Evolutionary conservation across 1,140 invertebrate genomes (phyloP), one percentile per base, ranked within the genome.

Genomic region (Frieseomelitta varia): DNA sequence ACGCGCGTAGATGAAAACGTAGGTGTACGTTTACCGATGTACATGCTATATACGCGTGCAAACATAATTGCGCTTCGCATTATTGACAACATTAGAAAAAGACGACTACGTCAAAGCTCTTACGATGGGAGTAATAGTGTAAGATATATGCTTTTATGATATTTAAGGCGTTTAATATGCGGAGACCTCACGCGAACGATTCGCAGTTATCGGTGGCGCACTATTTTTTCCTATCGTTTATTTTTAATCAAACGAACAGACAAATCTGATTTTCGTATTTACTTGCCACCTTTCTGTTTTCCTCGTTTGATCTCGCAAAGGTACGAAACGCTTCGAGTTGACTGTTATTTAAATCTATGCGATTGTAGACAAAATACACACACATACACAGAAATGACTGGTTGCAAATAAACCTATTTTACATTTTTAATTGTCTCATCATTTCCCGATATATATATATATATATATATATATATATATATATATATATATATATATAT

Each of bases 361-460:
- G 88, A 92, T 88, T 93, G 92, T 93, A 93, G 91, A 89, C 68
- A 83, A 90, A 78, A 90, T 81, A 92, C 85, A 91, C 85, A 89
- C 84, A 89, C 84, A n/a, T 10, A 71, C 24, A 71, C 67, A 21
- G 21, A 76, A n/a, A 67, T 17, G 89, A 92, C 91, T 91, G 91
- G 91, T 91, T 90, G 89, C 88, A 92, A 93, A 93, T 92, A 93
- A 93, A 93, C 91, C 91, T 92, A 93, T 93, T 93, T 93, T 93
- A 92, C 92, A 93, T 93, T 93, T 93, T 91, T 91, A 93, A 87
- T 88, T 61, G 88, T 86, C 76, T 85, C 65, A 17, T 90, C 74
- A 87, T 85, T 90, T 82, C 39, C 81, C n/a, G 55, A 17, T 2
- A 47, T 39, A 39, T 39, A 39, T 39, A 39, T 30, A 30, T 30